Conservation (phyloP, 2,797 vertebrate species). For the Mallotus villosus region DNA sequence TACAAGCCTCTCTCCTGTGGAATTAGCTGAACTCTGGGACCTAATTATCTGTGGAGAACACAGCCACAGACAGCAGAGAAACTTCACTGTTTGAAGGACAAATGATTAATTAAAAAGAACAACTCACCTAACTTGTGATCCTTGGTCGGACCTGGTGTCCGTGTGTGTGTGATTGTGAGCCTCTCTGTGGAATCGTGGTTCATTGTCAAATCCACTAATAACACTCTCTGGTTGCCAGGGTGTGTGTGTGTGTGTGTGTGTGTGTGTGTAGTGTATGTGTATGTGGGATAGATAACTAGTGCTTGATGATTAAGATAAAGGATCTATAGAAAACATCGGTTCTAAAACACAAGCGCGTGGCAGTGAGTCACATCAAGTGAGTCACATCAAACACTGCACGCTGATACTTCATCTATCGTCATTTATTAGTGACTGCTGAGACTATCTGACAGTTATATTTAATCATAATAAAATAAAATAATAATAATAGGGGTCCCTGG, state of each 20-base stretch:
- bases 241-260: constrained; percentile 28
- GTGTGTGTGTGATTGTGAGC: constrained; percentile 16
- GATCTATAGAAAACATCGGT: constrained; percentile 38
- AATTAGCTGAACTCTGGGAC: constrained; percentile 70
- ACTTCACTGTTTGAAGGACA: constrained; percentile 79
- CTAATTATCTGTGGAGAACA: constrained; percentile 76
- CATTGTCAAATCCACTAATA: constrained; percentile 61
- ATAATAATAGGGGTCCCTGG: no score
- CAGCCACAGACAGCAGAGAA: constrained; percentile 51
- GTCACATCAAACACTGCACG: not conserved
- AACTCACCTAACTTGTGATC: constrained; percentile 73
- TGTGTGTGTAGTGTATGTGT: constrained; percentile 24
- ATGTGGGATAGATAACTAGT: constrained; percentile 58
- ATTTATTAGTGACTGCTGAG: no score
- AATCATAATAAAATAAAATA: no score
- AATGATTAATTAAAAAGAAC: constrained; percentile 79
- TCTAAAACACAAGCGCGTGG: no score
- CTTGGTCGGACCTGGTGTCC: constrained; percentile 49
- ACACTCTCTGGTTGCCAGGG: constrained; percentile 38
- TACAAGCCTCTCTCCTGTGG: constrained; percentile 55
- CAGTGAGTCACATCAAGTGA: no score
- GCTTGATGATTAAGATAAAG: constrained; percentile 15
- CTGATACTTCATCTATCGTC: not conserved
- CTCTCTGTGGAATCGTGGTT: constrained; percentile 53
- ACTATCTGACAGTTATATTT: no score